Evolutionary conservation across 2,113 vertebrate genomes (phyloP), one percentile per base, ranked within the genome.

Genomic region (Accipiter cooperii): DNA sequence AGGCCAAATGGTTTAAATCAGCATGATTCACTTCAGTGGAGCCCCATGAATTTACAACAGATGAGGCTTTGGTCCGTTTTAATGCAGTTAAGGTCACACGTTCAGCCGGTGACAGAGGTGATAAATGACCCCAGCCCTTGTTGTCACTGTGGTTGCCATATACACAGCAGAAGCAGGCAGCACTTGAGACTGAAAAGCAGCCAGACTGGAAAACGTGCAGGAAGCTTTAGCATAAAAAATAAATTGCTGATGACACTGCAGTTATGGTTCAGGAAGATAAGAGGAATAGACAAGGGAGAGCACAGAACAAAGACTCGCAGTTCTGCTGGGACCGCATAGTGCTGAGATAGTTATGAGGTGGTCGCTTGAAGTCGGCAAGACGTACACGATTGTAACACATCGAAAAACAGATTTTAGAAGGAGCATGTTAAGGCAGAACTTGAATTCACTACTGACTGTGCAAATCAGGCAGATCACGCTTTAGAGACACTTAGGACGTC

Each of bases 1-100:
- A 92, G 83, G 80, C 76, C 69, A 68, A 86, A 55, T 92, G 65
- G 28, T 90, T 88, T 93, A 96, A 91, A 89, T 94, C 65, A 46
- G 42, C 25, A n/a, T 81, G 82, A 88, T 89, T 86, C 63, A 79
- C 65, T 79, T 93, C 52, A 79, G 8, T 79, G 90, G 49, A 84
- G 73, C 38, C 60, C 51, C 34, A 29, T 90, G 85, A 90, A 92
- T 96, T 92, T 95, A 82, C 60, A 90, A 31, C 36, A 78, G 68
- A 38, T 87, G 82, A 94, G 61, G 28, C 82, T 92, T 82, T 79
- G 52, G 38, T 89, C 60, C 8, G 1, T 71, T 91, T 86, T 94
- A 90, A 91, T 89, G 80, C 52, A 10, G 34, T 90, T 93, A 70
- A 87, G 73, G 61, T 96, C 89, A 69, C 18, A 20, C 2, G 3